Evolutionary conservation across 2,888 invertebrate species (phyloP).

Genomic region (Ligdia adustata): DNA sequence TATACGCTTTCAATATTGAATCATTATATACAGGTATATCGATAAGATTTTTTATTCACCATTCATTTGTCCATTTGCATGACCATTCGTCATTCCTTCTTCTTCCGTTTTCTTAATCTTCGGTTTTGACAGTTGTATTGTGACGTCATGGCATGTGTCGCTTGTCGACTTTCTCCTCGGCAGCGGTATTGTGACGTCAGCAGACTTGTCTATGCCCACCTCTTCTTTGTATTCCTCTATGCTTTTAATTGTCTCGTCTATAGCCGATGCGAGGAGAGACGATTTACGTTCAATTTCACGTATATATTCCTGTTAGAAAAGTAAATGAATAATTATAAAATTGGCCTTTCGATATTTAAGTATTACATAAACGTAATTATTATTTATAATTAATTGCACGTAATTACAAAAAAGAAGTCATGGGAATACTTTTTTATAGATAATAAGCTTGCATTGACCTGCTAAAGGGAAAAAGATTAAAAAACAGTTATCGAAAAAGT

Average conservation of each 20-base stretch:
- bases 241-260: slow-evolving; percentile 71
- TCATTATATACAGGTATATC: too few relatives aligned
- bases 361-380: too few relatives aligned
- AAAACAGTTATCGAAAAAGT: too few relatives aligned
- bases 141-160: too few relatives aligned
- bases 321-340: background rate
- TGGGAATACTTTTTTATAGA: too few relatives aligned
- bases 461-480: too few relatives aligned
- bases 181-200: background rate
- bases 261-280: slow-evolving; percentile 70
- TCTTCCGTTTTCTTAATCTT: slow-evolving; percentile 5
- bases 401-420: too few relatives aligned
- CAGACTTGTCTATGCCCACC: slow-evolving; percentile 55
- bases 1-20: too few relatives aligned
- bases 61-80: slow-evolving; percentile 1
- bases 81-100: slow-evolving; percentile 5
- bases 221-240: slow-evolving; percentile 77
- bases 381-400: too few relatives aligned
- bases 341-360: too few relatives aligned
- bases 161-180: background rate
- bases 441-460: too few relatives aligned
- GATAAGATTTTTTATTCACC: background rate
- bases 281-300: slow-evolving; percentile 71
- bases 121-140: slow-evolving; percentile 8
- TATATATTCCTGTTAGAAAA: slow-evolving; percentile 65